Percentiles rank a stretch among this genome's conserved stretches.
These are phyloP conservation scores for Vimba vimba DNA, from an alignment of 2,113 vertebrate genomes.

Conservation along the genomic window DNA sequence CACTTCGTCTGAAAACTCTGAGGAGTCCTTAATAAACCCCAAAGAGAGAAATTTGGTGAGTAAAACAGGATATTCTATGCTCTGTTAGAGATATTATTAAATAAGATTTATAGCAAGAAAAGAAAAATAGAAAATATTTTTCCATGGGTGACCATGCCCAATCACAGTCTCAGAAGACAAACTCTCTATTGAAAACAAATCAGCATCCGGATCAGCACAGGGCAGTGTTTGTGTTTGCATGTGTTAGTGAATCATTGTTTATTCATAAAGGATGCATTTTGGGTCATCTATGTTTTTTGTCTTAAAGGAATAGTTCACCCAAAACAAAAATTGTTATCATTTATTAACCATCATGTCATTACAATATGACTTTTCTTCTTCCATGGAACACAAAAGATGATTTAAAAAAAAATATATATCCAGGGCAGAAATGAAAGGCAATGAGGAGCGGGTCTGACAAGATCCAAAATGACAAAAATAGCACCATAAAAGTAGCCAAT, in stretches of 20 bases:
- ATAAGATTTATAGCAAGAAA: neutral
- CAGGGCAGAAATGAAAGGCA: neutral
- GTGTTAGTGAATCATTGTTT: neutral
- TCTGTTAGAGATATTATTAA: neutral
- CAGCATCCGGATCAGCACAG: neutral
- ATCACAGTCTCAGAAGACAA: constrained; percentile 12
- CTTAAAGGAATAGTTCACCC: neutral
- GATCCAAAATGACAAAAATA: neutral
- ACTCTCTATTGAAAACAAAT: neutral
- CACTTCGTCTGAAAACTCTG: neutral
- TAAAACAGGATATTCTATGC: neutral
- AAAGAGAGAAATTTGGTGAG: constrained; percentile 15
- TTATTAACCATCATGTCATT: neutral
- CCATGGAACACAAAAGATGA: neutral
- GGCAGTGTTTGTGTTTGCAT: constrained; percentile 7
- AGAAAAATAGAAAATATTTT: neutral
- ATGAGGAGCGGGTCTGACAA: neutral
- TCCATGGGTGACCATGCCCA: neutral
- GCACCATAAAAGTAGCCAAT: neutral
- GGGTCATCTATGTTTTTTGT: neutral
- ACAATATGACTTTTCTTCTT: neutral
- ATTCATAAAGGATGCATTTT: neutral
- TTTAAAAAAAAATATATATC: neutral
- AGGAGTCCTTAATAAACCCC: neutral
- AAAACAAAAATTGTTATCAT: neutral